phyloP scores from a whole-genome alignment of 35 echinoderm and acorn worm genomes.

The Lytechinus pictus region DNA sequence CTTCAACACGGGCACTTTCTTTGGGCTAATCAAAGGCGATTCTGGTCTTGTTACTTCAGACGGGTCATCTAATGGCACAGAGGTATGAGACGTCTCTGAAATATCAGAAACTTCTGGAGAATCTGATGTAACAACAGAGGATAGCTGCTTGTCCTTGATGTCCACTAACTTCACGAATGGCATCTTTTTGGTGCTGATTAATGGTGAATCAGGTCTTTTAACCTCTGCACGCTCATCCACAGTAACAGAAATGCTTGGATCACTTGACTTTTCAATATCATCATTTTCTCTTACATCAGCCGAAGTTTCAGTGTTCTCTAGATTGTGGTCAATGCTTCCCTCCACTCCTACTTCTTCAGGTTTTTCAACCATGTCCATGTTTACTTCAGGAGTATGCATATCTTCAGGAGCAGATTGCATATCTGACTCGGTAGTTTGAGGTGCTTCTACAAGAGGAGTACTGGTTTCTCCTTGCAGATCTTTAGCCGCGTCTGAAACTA shows the following conservation, averaged over 20 bases:
- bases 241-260: too few species aligned
- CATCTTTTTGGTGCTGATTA: not conserved
- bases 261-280: too few species aligned
- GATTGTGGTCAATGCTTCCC: not conserved
- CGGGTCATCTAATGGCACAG: not conserved
- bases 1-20: slow-evolving; percentile 5
- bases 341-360: not conserved
- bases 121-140: not conserved
- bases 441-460: not conserved
- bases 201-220: not conserved
- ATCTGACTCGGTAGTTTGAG: too few species aligned
- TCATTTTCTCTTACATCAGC: too few species aligned
- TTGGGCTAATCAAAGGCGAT: slow-evolving; percentile 4
- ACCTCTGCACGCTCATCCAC: too few species aligned
- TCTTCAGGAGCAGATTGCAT: too few species aligned
- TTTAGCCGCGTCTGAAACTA: not conserved
- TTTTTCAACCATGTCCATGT: not conserved
- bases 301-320: not conserved
- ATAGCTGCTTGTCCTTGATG: not conserved
- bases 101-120: not conserved
- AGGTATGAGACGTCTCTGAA: not conserved
- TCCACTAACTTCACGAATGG: not conserved
- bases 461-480: not conserved
- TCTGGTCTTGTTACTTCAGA: not conserved
- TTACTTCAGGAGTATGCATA: not conserved